These are phyloP conservation scores for Emmelina monodactyla DNA, from an alignment of 2,888 invertebrate species.

Conservation along the genomic window DNA sequence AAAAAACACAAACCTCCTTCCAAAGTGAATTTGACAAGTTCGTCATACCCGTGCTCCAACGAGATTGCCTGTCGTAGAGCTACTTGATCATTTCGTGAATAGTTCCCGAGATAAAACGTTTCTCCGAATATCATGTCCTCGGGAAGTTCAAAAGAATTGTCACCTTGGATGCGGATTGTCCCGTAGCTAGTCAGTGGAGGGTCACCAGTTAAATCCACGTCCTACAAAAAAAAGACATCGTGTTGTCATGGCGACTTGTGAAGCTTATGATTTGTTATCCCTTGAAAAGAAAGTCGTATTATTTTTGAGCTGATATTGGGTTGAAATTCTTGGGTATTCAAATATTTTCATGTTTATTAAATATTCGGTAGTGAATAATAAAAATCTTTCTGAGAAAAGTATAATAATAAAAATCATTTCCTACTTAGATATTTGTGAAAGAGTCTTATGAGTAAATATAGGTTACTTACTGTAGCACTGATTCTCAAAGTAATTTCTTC, in stretches of 20 bases:
- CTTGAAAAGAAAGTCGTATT: too few species aligned
- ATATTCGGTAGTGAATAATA: too few species aligned
- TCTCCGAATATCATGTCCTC: constrained; percentile 49
- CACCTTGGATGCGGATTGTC: constrained; percentile 35
- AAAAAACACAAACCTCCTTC: constrained; percentile 44
- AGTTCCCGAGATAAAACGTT: constrained; percentile 47
- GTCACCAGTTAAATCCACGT: constrained; percentile 38
- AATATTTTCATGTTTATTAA: too few species aligned
- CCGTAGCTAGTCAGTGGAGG: constrained; percentile 25
- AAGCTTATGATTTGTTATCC: too few species aligned
- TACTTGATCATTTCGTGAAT: constrained; percentile 29
- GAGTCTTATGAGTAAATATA: too few species aligned
- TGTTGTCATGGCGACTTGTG: too few species aligned
- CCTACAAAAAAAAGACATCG: too few species aligned
- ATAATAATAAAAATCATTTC: too few species aligned
- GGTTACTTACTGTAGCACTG: constrained; percentile 42
- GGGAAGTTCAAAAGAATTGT: constrained; percentile 40
- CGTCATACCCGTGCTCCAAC: constrained; percentile 37
- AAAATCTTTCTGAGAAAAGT: too few species aligned
- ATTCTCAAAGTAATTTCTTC: constrained; percentile 35
- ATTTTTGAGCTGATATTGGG: too few species aligned
- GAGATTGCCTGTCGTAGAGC: constrained; percentile 27
- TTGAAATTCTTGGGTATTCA: too few species aligned
- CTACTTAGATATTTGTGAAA: too few species aligned
- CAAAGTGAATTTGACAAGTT: constrained; percentile 31